A percentile compares a stretch with the other conserved stretches of the same genome.
Conservation (phyloP, 1,140 invertebrate genomes). For the Acromyrmex charruanus region DNA sequence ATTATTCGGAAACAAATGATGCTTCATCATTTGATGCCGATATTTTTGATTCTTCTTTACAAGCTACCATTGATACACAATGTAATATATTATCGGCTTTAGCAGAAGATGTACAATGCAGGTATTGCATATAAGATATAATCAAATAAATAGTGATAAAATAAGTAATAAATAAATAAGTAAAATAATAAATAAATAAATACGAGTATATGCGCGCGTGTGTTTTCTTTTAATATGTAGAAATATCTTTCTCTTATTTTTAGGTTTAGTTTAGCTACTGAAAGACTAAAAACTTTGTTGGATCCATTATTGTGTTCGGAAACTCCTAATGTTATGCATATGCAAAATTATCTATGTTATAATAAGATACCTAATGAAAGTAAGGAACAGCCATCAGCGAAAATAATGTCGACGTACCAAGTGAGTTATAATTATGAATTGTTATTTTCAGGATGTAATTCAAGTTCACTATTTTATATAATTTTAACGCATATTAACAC, state of each 20-base stretch:
- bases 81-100: slow-evolving; percentile 88
- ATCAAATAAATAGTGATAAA: neutral
- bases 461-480: neutral
- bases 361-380: slow-evolving; percentile 87
- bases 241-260: slow-evolving; percentile 46
- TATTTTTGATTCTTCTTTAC: slow-evolving; percentile 80
- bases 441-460: neutral
- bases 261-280: slow-evolving; percentile 93
- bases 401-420: slow-evolving; percentile 93
- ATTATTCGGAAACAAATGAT: slow-evolving; percentile 87
- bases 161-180: too few species aligned
- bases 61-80: slow-evolving; percentile 87
- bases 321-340: slow-evolving; percentile 92
- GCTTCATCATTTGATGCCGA: slow-evolving; percentile 77
- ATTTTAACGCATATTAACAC: neutral
- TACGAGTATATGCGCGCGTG: too few species aligned
- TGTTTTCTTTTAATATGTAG: neutral
- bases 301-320: slow-evolving; percentile 92
- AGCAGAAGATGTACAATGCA: slow-evolving; percentile 93
- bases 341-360: slow-evolving; percentile 91
- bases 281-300: slow-evolving; percentile 92
- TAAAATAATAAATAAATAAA: neutral
- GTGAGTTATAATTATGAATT: slow-evolving; percentile 82
- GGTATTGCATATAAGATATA: slow-evolving; percentile 81
- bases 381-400: slow-evolving; percentile 88